Evolutionary conservation across 23 tunicate genomes (phyloP).

Genomic region (Corella eumyota): DNA sequence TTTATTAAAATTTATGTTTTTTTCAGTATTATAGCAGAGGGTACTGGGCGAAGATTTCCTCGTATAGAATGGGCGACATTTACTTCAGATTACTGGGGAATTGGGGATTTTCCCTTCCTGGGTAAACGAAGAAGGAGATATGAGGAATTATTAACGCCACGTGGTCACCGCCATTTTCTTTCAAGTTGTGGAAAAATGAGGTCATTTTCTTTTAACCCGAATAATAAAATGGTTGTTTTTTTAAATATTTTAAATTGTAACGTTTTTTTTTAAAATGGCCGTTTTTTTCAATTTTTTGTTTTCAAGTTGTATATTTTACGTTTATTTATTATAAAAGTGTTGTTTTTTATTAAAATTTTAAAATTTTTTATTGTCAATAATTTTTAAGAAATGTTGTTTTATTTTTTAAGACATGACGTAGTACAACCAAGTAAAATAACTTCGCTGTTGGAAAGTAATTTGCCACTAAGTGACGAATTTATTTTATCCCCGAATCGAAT

Average conservation of each 20-base stretch:
- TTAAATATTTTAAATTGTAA: no score
- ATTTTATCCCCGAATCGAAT: constrained; percentile 24
- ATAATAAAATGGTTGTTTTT: no score
- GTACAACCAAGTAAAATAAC: constrained; percentile 40
- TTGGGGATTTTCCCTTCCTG: constrained; percentile 10
- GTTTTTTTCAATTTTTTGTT: no score
- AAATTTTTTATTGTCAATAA: not conserved
- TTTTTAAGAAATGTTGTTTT: not conserved
- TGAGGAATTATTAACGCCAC: constrained; percentile 5
- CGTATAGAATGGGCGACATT: constrained; percentile 36
- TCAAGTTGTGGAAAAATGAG: constrained; percentile 40
- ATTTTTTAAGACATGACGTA: constrained; percentile 30
- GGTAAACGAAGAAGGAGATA: not conserved
- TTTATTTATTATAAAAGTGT: no score
- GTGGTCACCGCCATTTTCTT: constrained; percentile 32
- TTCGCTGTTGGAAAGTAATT: constrained; percentile 21
- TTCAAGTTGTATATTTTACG: no score
- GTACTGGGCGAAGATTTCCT: constrained; percentile 16
- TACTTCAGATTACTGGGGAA: constrained; percentile 18
- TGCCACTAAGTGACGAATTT: constrained; percentile 40
- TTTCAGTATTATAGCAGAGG: constrained; percentile 30
- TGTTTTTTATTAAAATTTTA: not conserved
- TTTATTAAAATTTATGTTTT: not conserved
- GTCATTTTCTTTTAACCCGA: no score
- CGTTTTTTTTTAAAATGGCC: no score